Evolutionary conservation across 2,797 vertebrate genomes (phyloP).

Genomic region (Gila robusta): DNA sequence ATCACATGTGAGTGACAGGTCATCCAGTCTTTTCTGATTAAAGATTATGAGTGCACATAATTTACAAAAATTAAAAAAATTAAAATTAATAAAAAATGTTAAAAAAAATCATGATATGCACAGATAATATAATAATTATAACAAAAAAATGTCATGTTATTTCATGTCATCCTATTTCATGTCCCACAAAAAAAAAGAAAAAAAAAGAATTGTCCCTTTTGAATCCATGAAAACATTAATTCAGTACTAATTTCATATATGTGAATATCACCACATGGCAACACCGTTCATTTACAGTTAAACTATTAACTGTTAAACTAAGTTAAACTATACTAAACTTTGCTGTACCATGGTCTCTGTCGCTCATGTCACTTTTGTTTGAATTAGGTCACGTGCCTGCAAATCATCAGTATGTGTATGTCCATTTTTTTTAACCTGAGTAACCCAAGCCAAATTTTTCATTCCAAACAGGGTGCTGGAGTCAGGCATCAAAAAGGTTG

Average conservation of each 20-base stretch:
- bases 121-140: neutral
- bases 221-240: neutral
- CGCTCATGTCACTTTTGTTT: neutral
- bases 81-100: no score
- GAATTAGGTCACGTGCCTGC: neutral
- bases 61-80: neutral
- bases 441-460: neutral
- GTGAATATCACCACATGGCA: neutral
- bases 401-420: neutral
- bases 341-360: neutral
- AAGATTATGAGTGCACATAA: neutral
- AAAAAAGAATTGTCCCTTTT: neutral
- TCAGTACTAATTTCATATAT: neutral
- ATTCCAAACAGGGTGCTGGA: slow-evolving; percentile 46
- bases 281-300: neutral
- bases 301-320: no score
- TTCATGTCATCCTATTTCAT: no score
- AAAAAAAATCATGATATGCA: neutral
- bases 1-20: neutral
- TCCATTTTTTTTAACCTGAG: neutral
- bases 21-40: neutral
- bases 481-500: neutral
- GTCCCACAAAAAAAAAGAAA: neutral
- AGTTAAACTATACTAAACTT: neutral
- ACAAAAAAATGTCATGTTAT: no score